Base-by-base conservation (phyloP, 2,113 vertebrate species). In the Gopherus evgoodei region DNA sequence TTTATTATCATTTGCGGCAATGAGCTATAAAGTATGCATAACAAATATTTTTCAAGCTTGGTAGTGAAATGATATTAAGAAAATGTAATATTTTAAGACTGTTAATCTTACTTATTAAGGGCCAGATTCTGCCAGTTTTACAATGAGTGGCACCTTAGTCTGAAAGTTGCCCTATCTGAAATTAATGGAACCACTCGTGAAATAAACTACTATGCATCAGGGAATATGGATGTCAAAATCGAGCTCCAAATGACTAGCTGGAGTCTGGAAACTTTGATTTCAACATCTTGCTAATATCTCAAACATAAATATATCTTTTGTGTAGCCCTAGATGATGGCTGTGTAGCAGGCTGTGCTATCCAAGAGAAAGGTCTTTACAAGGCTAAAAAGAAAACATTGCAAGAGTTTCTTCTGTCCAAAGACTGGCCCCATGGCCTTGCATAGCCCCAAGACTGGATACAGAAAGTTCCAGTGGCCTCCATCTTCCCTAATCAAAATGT, bases 361-460 rank as follows among this genome's bases (percentile, higher is more conserved):
- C 87, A 87, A 89, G 96, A 94, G 93, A 97, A 97, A 95, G 94
- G 96, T 96, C 96, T 95, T 95, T 84, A 89, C 93, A 94, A 95
- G 94, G 84, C 89, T 93, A 95, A 92, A 95, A 96, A 92, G 90
- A 97, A 97, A 96, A 97, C 93, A 95, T 87, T 96, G 96, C 95
- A 96, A 81, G 92, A 90, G 91, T 72, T 94, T 82, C 86, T 89
- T 38, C 52, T 38, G 92, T 92, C 93, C 93, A 96, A 90, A 96
- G 96, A 94, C 90, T 93, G 44, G 44, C 44, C 44, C 44, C 44
- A 44, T 44, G 44, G 44, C 44, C 44, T 44, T 44, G 75, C 80
- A 42, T 92, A 84, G 91, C 92, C 96, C 47, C 82, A 47, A 83
- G 54, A 87, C 92, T 94, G 65, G 95, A 96, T 94, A 88, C 93